These are phyloP conservation scores for Salvator merianae DNA, from an alignment of 2,113 vertebrate species.

Conservation along the genomic window DNA sequence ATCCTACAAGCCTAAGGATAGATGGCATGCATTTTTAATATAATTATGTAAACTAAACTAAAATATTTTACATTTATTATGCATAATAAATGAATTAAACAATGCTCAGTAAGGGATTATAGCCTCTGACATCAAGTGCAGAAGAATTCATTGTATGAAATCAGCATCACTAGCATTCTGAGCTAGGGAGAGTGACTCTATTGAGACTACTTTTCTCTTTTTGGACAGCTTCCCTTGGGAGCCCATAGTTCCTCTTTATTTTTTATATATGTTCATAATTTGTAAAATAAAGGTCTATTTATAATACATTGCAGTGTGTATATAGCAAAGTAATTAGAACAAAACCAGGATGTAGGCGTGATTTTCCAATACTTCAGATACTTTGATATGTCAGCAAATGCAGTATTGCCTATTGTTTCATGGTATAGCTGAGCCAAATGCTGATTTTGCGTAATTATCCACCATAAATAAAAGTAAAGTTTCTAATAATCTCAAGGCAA, in stretches of 20 bases:
- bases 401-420: not conserved
- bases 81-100: conserved; percentile 61
- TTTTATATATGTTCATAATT: conserved; percentile 42
- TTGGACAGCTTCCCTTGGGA: conserved; percentile 64
- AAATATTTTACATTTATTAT: conserved; percentile 68
- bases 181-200: conserved; percentile 46
- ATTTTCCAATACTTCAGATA: conserved; percentile 32
- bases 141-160: conserved; percentile 50
- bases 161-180: conserved; percentile 32
- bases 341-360: conserved; percentile 45
- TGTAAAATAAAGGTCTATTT: conserved; percentile 37
- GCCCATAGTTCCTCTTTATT: conserved; percentile 60
- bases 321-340: conserved; percentile 44
- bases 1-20: conserved; percentile 56
- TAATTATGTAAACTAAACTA: conserved; percentile 51
- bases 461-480: conserved; percentile 16
- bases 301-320: conserved; percentile 40
- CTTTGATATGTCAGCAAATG: conserved; percentile 38
- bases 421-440: conserved; percentile 14
- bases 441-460: conserved; percentile 30
- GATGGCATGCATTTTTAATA: conserved; percentile 62
- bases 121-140: conserved; percentile 37
- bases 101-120: conserved; percentile 42
- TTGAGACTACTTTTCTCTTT: conserved; percentile 62
- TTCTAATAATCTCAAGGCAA: conserved; percentile 6